These are phyloP conservation scores for Periophthalmus modestus DNA, from an alignment of 2,113 vertebrate species.

Conservation along the genomic window DNA sequence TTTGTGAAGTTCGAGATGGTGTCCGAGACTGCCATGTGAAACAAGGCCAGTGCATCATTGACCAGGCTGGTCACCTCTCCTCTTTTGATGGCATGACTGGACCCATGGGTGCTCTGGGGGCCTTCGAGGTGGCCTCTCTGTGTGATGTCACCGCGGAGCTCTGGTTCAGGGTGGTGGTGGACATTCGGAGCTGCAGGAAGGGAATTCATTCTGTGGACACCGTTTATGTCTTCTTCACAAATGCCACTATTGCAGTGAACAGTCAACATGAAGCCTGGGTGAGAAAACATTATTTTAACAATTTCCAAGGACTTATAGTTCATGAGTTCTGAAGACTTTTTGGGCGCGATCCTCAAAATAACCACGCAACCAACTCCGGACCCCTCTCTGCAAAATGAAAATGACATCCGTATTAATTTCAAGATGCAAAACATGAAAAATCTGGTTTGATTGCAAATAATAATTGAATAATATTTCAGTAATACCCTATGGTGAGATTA, in stretches of 20 bases:
- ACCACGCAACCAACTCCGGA: too few relatives aligned
- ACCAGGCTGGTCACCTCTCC: slow-evolving; percentile 30
- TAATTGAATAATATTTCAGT: background rate
- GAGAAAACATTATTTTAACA: slow-evolving; percentile 30
- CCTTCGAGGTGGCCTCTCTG: slow-evolving; percentile 66
- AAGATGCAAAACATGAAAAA: too few relatives aligned
- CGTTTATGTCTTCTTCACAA: slow-evolving; percentile 68
- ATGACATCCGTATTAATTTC: too few relatives aligned
- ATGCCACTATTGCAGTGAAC: slow-evolving; percentile 58
- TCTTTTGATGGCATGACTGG: slow-evolving; percentile 68
- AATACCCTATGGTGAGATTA: background rate
- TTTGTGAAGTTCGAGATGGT: slow-evolving; percentile 58
- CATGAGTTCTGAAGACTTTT: too few relatives aligned
- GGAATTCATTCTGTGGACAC: slow-evolving; percentile 22
- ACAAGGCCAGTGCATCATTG: slow-evolving; percentile 57
- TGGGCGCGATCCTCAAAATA: too few relatives aligned
- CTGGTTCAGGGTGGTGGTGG: slow-evolving; percentile 77
- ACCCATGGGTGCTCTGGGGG: slow-evolving; percentile 36
- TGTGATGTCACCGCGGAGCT: slow-evolving; percentile 37
- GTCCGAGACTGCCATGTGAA: slow-evolving; percentile 53
- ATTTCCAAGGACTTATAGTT: background rate
- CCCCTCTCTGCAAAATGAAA: too few relatives aligned
- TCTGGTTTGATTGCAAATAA: too few relatives aligned
- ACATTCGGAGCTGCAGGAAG: slow-evolving; percentile 53
- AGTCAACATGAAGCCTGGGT: slow-evolving; percentile 65